These are phyloP conservation scores for Dicentrarchus labrax DNA, from an alignment of 2,113 vertebrate species.

Conservation along the genomic window DNA sequence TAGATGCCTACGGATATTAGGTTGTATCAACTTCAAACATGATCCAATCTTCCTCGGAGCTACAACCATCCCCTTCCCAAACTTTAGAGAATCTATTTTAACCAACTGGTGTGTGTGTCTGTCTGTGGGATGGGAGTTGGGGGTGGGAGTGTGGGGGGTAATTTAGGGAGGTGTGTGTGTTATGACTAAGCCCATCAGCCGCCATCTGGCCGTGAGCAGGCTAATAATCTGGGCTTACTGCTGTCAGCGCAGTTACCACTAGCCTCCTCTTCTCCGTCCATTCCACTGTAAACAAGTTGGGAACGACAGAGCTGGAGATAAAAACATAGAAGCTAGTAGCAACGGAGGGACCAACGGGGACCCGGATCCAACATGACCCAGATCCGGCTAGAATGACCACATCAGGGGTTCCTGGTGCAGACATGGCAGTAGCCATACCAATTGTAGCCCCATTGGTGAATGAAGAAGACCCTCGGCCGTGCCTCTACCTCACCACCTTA, in stretches of 20 bases:
- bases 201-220: constrained; percentile 85
- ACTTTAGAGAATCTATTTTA: constrained; percentile 44
- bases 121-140: constrained; percentile 27
- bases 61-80: constrained; percentile 33
- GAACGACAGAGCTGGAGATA: constrained; percentile 8
- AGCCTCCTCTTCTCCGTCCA: constrained; percentile 44
- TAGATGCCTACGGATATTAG: constrained; percentile 57
- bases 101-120: constrained; percentile 23
- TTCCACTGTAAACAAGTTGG: constrained; percentile 49
- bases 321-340: constrained; percentile 46
- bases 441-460: constrained; percentile 5
- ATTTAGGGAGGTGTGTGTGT: constrained; percentile 45
- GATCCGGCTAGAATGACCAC: constrained; percentile 45
- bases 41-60: constrained; percentile 52
- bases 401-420: neutral
- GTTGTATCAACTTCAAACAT: constrained; percentile 54
- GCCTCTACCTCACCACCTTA: constrained; percentile 70
- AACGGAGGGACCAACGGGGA: constrained; percentile 36
- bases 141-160: no score
- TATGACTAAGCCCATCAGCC: constrained; percentile 83
- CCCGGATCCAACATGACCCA: constrained; percentile 42
- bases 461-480: constrained; percentile 52
- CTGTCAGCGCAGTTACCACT: constrained; percentile 69
- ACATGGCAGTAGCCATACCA: constrained; percentile 24
- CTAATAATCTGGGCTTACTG: constrained; percentile 87